Conservation (phyloP, 92 coral and sea anemone genomes). For the Hydrozoanthus gracilis region DNA sequence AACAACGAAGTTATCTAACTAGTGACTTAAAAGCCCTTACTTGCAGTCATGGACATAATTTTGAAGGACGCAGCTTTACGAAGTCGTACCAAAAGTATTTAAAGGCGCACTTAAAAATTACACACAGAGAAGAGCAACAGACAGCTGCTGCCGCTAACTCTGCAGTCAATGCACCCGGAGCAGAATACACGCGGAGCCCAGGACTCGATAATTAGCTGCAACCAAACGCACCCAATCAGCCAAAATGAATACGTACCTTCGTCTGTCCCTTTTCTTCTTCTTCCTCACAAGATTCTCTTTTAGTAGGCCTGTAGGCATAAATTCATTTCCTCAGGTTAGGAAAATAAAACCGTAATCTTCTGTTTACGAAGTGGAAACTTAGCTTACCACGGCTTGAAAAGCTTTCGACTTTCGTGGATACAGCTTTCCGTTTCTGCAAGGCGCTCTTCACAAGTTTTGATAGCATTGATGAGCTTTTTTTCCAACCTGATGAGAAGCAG, state of each 20-base stretch:
- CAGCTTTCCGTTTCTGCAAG: slow-evolving; percentile 29
- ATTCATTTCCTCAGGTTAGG: background rate
- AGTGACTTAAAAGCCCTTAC: no score
- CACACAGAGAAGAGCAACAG: no score
- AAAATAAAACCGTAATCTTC: background rate
- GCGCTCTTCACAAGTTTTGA: slow-evolving; percentile 14
- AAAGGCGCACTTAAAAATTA: no score
- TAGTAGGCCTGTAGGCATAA: slow-evolving; percentile 1
- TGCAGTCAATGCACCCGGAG: background rate
- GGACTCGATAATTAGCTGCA: background rate
- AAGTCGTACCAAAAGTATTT: no score
- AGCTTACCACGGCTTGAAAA: slow-evolving; percentile 44
- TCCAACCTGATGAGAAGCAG: slow-evolving; percentile 5
- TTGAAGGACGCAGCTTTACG: no score
- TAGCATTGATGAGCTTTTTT: slow-evolving; percentile 23
- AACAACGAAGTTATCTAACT: no score
- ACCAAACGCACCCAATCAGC: background rate
- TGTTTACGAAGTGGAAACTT: background rate
- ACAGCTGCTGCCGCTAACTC: no score
- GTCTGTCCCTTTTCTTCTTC: background rate
- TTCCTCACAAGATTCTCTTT: background rate
- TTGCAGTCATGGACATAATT: no score
- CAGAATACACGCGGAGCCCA: background rate
- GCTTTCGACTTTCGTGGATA: slow-evolving; percentile 34
- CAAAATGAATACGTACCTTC: background rate